phyloP scores from a whole-genome alignment of 35 echinoderm and acorn worm genomes.

The Acanthaster planci region DNA sequence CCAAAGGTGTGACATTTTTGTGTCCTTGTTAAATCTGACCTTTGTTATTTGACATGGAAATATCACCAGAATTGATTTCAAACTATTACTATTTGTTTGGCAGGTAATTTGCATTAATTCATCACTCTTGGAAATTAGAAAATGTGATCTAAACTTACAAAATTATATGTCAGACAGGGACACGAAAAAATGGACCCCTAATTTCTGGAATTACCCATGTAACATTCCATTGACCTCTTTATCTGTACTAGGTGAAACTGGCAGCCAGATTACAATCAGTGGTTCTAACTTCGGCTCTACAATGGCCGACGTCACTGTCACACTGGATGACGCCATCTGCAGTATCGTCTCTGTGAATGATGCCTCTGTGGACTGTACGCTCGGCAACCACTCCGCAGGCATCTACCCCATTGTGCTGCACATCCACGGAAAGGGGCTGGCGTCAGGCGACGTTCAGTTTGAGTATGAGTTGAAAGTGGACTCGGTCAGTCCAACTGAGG shows the following conservation, averaged over 20 bases:
- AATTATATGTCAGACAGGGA: too few relatives aligned
- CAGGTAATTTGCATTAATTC: too few relatives aligned
- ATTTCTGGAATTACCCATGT: too few relatives aligned
- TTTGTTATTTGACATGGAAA: too few relatives aligned
- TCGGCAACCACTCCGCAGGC: constrained; percentile 72
- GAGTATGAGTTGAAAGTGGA: constrained; percentile 54
- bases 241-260: constrained; percentile 13
- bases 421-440: constrained; percentile 43
- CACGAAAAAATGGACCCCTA: too few relatives aligned
- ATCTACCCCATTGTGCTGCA: constrained; percentile 56
- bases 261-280: constrained; percentile 68
- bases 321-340: constrained; percentile 70
- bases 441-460: constrained; percentile 39
- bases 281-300: constrained; percentile 53
- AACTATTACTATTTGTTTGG: too few relatives aligned
- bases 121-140: too few relatives aligned
- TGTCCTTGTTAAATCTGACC: too few relatives aligned
- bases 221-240: too few relatives aligned
- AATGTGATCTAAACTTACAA: too few relatives aligned
- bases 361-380: constrained; percentile 46
- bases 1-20: too few relatives aligned
- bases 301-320: constrained; percentile 32
- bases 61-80: too few relatives aligned
- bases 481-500: constrained; percentile 37
- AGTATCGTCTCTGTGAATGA: constrained; percentile 32